Percentiles rank a stretch among this genome's conserved stretches.
phyloP scores from a whole-genome alignment of 2,888 invertebrate species.

The Chrysodeixis includens region DNA sequence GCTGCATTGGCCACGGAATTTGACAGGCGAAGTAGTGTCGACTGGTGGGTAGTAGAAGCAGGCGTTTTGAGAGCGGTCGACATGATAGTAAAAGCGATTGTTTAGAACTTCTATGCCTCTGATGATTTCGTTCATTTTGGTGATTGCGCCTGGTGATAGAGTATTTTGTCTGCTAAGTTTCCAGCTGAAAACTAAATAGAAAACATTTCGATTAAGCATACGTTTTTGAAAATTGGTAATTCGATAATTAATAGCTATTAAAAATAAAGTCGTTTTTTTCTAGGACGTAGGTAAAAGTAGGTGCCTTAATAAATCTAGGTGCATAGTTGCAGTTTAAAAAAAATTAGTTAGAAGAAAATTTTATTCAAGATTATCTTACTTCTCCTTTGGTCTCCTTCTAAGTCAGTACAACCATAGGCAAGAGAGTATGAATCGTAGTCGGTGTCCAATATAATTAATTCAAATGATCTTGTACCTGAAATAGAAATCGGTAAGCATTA shows the following conservation, averaged over 20 bases:
- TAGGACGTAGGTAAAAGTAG: too few relatives aligned
- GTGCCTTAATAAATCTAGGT: too few relatives aligned
- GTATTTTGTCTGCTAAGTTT: constrained; percentile 67
- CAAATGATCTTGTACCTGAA: background rate
- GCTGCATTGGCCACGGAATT: constrained; percentile 61
- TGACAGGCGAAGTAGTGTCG: constrained; percentile 43
- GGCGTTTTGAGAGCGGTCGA: constrained; percentile 58
- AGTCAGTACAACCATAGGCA: background rate
- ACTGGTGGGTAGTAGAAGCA: constrained; percentile 69
- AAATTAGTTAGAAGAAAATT: background rate
- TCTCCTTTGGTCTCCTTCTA: background rate
- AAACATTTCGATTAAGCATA: too few relatives aligned
- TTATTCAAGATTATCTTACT: background rate
- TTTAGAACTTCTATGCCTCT: constrained; percentile 57
- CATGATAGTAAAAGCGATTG: constrained; percentile 60
- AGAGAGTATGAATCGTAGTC: background rate
- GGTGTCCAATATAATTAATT: background rate
- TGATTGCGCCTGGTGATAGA: constrained; percentile 43
- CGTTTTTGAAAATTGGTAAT: too few relatives aligned
- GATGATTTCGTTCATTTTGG: constrained; percentile 51
- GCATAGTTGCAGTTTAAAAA: too few relatives aligned
- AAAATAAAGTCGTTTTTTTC: too few relatives aligned
- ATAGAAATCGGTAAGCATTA: background rate
- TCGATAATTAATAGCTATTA: too few relatives aligned
- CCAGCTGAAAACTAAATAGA: constrained; percentile 73